Percentiles rank a stretch among this genome's conserved stretches.
These are phyloP conservation scores for Leptinotarsa undecemlineata DNA, from an alignment of 1,140 invertebrate genomes.

Conservation along the genomic window DNA sequence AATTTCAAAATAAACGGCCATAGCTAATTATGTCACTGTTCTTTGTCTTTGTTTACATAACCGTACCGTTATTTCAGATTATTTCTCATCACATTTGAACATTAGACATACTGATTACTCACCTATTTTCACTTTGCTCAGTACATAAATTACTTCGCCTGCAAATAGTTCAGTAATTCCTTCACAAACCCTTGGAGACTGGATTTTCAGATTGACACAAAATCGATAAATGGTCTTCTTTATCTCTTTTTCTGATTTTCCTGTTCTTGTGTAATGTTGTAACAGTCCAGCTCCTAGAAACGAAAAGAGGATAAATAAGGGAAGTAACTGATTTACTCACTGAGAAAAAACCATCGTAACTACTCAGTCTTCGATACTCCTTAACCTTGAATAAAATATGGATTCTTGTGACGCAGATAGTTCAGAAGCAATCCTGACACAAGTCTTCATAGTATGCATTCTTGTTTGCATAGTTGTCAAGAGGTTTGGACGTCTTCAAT, in stretches of 20 bases:
- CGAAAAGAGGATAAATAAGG: too few species aligned
- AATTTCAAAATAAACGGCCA: too few species aligned
- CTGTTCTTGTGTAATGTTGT: slow-evolving; percentile 81
- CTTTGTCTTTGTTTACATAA: background rate
- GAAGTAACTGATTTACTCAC: too few species aligned
- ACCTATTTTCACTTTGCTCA: slow-evolving; percentile 52
- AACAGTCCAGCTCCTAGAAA: slow-evolving; percentile 72
- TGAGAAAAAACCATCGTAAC: too few species aligned
- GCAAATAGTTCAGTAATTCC: slow-evolving; percentile 82
- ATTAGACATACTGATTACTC: slow-evolving; percentile 15
- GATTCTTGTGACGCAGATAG: too few species aligned
- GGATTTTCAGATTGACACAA: slow-evolving; percentile 82
- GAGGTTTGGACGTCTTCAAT: too few species aligned
- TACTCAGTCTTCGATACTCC: too few species aligned
- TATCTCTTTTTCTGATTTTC: slow-evolving; percentile 84
- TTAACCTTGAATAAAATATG: too few species aligned
- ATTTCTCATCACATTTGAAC: too few species aligned
- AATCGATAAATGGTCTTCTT: slow-evolving; percentile 82
- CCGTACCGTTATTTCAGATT: background rate
- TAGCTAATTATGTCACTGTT: background rate
- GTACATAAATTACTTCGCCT: slow-evolving; percentile 52
- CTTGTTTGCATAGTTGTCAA: too few species aligned
- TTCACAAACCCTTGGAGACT: slow-evolving; percentile 82
- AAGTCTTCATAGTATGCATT: too few species aligned
- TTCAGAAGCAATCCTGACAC: too few species aligned